These are phyloP conservation scores for Listrodromus nycthemerus DNA, from an alignment of 2,888 invertebrate species.

Conservation along the genomic window DNA sequence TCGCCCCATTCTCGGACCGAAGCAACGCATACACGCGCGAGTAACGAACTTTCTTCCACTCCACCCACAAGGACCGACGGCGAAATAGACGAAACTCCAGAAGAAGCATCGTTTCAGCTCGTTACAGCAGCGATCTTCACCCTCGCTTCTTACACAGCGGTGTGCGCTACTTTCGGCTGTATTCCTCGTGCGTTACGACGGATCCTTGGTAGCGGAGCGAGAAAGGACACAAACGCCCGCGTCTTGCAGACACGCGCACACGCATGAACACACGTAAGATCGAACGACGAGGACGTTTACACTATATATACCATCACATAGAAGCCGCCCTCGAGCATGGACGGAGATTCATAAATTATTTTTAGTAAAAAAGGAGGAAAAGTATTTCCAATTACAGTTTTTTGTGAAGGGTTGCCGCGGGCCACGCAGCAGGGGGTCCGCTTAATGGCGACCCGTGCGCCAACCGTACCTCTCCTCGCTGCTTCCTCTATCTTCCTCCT, in stretches of 20 bases:
- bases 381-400: slow-evolving; percentile 85
- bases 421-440: slow-evolving; percentile 84
- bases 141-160: slow-evolving; percentile 54
- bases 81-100: slow-evolving; percentile 57
- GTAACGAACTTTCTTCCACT: slow-evolving; percentile 53
- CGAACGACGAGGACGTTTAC: slow-evolving; percentile 31
- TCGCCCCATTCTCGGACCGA: slow-evolving; percentile 19
- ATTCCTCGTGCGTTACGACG: slow-evolving; percentile 25
- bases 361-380: slow-evolving; percentile 84
- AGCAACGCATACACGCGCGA: slow-evolving; percentile 52
- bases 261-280: neutral
- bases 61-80: slow-evolving; percentile 30
- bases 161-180: slow-evolving; percentile 61
- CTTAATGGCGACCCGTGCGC: slow-evolving; percentile 84
- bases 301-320: slow-evolving; percentile 50
- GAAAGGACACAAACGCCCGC: slow-evolving; percentile 30
- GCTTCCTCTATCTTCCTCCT: slow-evolving; percentile 60
- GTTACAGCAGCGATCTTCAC: slow-evolving; percentile 60
- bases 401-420: slow-evolving; percentile 85
- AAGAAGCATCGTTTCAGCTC: slow-evolving; percentile 47
- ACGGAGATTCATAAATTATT: slow-evolving; percentile 84
- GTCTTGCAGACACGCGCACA: neutral
- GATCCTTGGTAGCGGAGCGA: slow-evolving; percentile 44
- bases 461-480: slow-evolving; percentile 78
- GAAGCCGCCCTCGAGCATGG: slow-evolving; percentile 67